These are phyloP conservation scores for Agrochola lota DNA, from an alignment of 2,888 invertebrate species.

Conservation along the genomic window DNA sequence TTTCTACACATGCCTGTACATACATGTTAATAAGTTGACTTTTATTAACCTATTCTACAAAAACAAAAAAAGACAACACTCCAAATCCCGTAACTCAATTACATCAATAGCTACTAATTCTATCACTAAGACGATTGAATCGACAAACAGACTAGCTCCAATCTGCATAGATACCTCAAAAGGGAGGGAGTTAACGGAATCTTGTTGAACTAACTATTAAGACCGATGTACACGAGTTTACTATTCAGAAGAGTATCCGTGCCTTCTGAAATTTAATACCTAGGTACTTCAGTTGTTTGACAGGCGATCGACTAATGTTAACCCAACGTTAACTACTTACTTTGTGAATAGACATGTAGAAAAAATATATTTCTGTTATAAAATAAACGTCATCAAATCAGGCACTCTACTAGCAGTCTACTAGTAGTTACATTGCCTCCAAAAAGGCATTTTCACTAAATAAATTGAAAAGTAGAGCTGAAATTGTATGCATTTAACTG, in stretches of 20 bases:
- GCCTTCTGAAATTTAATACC: neutral
- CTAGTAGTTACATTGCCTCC: neutral
- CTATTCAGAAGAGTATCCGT: neutral
- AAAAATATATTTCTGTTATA: neutral
- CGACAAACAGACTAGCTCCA: constrained; percentile 28
- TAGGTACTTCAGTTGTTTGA: neutral
- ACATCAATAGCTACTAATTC: constrained; percentile 32
- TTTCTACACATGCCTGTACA: too few species aligned
- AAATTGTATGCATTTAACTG: neutral
- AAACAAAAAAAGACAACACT: neutral
- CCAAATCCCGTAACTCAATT: constrained; percentile 9
- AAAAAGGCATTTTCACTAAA: neutral
- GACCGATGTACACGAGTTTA: constrained; percentile 6
- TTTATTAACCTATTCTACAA: too few species aligned
- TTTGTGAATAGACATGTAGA: neutral
- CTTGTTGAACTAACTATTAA: constrained; percentile 16
- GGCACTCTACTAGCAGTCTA: neutral
- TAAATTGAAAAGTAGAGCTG: neutral
- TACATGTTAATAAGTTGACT: too few species aligned
- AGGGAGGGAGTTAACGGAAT: constrained; percentile 23
- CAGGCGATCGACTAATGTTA: neutral
- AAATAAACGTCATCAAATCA: too few species aligned
- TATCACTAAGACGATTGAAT: constrained; percentile 25
- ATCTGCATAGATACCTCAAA: constrained; percentile 53
- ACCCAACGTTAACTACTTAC: neutral